Evolutionary conservation across 2,113 vertebrate genomes (phyloP).

Genomic region (Ptychochromis oligacanthus): DNA sequence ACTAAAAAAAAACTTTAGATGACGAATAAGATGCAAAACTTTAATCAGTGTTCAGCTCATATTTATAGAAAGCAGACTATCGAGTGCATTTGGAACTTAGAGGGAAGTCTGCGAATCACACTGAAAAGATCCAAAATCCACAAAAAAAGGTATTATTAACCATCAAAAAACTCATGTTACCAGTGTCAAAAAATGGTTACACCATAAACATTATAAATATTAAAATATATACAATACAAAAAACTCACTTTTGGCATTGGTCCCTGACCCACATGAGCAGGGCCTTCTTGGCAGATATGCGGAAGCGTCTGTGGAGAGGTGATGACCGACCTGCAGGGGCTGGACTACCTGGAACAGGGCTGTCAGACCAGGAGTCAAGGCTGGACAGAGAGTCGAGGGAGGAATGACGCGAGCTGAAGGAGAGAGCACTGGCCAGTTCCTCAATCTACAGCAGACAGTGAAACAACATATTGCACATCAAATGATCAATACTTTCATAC

Average conservation of each 20-base stretch:
- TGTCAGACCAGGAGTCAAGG: slow-evolving; percentile 74
- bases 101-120: background rate
- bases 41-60: too few species aligned
- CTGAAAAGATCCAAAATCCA: background rate
- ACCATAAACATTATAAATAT: background rate
- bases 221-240: background rate
- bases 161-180: background rate
- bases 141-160: background rate
- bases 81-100: background rate
- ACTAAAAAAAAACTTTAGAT: background rate
- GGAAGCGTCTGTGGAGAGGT: slow-evolving; percentile 75
- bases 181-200: background rate
- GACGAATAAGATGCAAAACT: background rate
- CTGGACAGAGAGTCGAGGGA: slow-evolving; percentile 76
- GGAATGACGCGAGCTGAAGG: slow-evolving; percentile 80
- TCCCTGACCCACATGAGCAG: slow-evolving; percentile 91
- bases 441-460: slow-evolving; percentile 82
- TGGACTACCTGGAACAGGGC: slow-evolving; percentile 65
- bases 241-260: slow-evolving; percentile 83
- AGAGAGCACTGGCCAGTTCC: slow-evolving; percentile 84
- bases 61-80: too few species aligned
- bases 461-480: background rate
- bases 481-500: background rate
- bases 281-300: slow-evolving; percentile 84
- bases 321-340: slow-evolving; percentile 54